Conservation (phyloP, 2,888 invertebrate genomes). For the Rhamphomyia laevipes region DNA sequence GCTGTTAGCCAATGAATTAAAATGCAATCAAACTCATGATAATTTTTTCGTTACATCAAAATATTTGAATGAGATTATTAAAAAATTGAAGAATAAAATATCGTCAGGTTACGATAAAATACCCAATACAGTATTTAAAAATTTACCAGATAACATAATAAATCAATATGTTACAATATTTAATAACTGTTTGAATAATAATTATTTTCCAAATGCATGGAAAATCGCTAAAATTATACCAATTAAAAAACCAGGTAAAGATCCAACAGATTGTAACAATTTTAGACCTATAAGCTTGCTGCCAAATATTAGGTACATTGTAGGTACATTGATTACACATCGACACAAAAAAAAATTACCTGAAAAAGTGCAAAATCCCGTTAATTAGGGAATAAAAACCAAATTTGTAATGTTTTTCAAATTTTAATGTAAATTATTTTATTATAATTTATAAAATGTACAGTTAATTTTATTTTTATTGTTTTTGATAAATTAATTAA, state of each 20-base stretch:
- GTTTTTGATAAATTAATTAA: too few relatives aligned
- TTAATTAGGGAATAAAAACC: background rate
- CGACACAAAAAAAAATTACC: too few relatives aligned
- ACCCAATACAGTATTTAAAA: background rate
- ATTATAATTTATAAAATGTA: too few relatives aligned
- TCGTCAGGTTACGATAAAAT: background rate
- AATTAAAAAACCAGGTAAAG: background rate
- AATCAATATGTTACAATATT: background rate
- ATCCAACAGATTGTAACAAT: background rate
- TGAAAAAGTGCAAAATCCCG: background rate
- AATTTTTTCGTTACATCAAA: too few relatives aligned
- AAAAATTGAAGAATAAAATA: too few relatives aligned
- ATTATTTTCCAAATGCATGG: background rate
- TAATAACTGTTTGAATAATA: background rate
- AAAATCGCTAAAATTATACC: background rate
- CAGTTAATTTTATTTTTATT: too few relatives aligned
- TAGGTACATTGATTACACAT: too few relatives aligned
- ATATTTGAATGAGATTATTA: too few relatives aligned
- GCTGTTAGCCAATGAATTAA: too few relatives aligned
- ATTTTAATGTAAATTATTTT: too few relatives aligned
- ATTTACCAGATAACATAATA: background rate
- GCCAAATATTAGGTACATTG: background rate
- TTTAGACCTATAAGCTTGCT: background rate
- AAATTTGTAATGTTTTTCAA: too few relatives aligned
- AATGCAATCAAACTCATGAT: too few relatives aligned